phyloP scores from a whole-genome alignment of 2,888 invertebrate species.

The Perithous albicinctus region DNA sequence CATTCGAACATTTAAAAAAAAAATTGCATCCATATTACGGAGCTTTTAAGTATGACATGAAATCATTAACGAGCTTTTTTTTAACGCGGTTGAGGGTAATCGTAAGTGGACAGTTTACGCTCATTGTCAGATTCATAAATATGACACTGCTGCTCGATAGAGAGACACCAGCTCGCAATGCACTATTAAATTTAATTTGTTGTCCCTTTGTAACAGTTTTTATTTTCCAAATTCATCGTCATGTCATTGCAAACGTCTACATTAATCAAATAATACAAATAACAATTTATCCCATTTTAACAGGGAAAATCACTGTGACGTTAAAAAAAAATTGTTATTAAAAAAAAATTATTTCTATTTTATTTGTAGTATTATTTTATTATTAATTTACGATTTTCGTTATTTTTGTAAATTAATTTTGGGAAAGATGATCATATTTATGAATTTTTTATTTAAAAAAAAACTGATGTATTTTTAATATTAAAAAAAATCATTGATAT shows the following conservation, averaged over 20 bases:
- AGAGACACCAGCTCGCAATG: constrained; percentile 81
- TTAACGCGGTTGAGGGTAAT: background rate
- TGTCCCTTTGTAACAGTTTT: constrained; percentile 40
- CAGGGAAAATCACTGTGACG: no score
- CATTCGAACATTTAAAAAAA: background rate
- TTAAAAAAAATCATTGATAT: no score
- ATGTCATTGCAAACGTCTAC: constrained; percentile 34
- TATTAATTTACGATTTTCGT: no score
- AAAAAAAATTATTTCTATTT: no score
- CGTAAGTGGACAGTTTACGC: background rate
- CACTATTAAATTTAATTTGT: constrained; percentile 75
- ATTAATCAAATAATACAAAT: constrained; percentile 16
- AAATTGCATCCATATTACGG: background rate
- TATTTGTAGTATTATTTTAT: no score
- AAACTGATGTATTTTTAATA: no score
- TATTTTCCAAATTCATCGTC: constrained; percentile 37
- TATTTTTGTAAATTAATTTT: no score
- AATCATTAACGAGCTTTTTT: constrained; percentile 36
- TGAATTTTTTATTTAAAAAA: no score
- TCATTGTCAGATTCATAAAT: constrained; percentile 6
- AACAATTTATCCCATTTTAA: constrained; percentile 16
- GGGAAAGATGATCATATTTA: no score
- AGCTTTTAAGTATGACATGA: background rate
- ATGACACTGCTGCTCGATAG: constrained; percentile 73
- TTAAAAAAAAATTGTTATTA: no score